Conservation (phyloP, 2,888 invertebrate genomes). For the Charanyca ferruginea region DNA sequence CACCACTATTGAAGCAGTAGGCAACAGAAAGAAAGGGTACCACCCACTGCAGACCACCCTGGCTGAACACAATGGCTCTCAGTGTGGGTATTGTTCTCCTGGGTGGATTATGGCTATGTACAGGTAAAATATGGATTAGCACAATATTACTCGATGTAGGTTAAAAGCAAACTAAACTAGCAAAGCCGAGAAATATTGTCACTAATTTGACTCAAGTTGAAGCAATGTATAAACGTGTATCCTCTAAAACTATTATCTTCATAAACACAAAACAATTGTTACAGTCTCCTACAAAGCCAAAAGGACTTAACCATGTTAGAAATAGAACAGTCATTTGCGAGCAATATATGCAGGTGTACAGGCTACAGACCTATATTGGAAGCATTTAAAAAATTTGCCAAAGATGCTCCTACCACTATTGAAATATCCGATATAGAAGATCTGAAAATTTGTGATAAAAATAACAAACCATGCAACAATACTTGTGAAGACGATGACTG, state of each 20-base stretch:
- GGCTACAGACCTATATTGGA: conserved; percentile 95
- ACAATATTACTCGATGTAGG: no score
- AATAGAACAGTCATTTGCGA: conserved; percentile 94
- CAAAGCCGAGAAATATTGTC: conserved; percentile 93
- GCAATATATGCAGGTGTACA: conserved; percentile 96
- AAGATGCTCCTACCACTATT: conserved; percentile 90
- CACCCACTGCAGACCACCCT: no score
- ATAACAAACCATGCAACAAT: conserved; percentile 76
- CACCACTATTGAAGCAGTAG: no score
- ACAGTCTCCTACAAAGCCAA: conserved; percentile 53
- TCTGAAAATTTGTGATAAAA: conserved; percentile 69
- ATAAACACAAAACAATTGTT: conserved; percentile 16
- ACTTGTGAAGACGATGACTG: conserved; percentile 75
- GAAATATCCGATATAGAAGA: conserved; percentile 87
- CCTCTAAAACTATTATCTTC: no score
- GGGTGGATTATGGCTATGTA: no score
- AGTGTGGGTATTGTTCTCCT: no score
- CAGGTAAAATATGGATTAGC: no score
- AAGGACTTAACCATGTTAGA: conserved; percentile 77
- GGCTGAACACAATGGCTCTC: no score
- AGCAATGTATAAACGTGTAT: no score
- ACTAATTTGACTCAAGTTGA: no score
- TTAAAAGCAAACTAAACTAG: no score
- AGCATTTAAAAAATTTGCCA: conserved; percentile 94
- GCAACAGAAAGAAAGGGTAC: no score